Percentiles rank a stretch among this genome's conserved stretches.
Conservation (phyloP, 2,797 vertebrate species). For the Amblyopsis hoosieri region DNA sequence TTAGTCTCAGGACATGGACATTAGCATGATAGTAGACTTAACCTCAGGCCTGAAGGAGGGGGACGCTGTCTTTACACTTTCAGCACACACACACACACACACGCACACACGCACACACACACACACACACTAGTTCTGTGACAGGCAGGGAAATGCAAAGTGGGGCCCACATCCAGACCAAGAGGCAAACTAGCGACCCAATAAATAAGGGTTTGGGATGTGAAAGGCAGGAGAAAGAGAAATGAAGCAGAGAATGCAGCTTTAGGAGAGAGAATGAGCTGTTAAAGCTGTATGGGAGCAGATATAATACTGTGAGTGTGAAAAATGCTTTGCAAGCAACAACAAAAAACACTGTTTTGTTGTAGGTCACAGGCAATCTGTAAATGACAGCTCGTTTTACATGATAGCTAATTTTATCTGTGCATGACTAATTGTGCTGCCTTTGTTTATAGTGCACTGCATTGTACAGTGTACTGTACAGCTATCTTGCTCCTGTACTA, state of each 20-base stretch:
- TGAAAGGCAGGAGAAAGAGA: constrained; percentile 9
- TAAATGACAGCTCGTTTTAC: too few relatives aligned
- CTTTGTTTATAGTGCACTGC: too few relatives aligned
- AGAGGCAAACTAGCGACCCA: constrained; percentile 69
- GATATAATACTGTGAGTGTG: constrained; percentile 62
- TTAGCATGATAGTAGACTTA: constrained; percentile 87
- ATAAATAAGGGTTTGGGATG: constrained; percentile 70
- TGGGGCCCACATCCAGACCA: constrained; percentile 70
- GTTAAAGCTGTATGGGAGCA: constrained; percentile 61
- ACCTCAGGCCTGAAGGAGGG: constrained; percentile 78
- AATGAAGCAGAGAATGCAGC: constrained; percentile 45
- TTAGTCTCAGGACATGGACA: constrained; percentile 82
- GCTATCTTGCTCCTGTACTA: too few relatives aligned
- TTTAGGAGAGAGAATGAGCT: constrained; percentile 49
- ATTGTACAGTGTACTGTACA: too few relatives aligned
- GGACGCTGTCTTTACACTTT: constrained; percentile 78
- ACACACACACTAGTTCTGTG: constrained; percentile 20
- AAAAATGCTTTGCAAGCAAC: constrained; percentile 43
- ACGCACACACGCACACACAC: constrained; percentile 56
- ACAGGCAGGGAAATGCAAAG: constrained; percentile 81
- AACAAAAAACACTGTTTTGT: constrained; percentile 26
- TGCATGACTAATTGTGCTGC: too few relatives aligned
- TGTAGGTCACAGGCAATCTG: neutral
- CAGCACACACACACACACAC: constrained; percentile 44
- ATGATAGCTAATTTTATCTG: too few relatives aligned